A percentile compares a stretch with the other conserved stretches of the same genome.
Evolutionary conservation across 2,113 vertebrate genomes (phyloP).

Genomic region (Trematocara unimaculatum): DNA sequence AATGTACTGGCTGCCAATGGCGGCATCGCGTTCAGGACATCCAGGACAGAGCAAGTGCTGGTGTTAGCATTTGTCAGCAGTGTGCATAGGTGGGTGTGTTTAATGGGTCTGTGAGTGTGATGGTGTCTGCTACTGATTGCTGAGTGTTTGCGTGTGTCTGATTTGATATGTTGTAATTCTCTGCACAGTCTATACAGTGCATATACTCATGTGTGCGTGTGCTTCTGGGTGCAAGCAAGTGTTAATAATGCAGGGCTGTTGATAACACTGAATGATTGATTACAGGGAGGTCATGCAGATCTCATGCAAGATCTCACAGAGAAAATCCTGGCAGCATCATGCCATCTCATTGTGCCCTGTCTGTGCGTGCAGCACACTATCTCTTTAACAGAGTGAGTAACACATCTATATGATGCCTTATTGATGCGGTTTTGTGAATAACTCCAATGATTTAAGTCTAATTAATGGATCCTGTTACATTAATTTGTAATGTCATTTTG

Average conservation of each 20-base stretch:
- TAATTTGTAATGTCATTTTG: neutral
- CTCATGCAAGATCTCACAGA: neutral
- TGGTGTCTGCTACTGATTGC: neutral
- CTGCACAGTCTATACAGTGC: neutral
- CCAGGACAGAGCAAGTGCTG: slow-evolving; percentile 21
- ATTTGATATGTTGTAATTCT: neutral
- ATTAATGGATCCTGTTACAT: neutral
- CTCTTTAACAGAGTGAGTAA: neutral
- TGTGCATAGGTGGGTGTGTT: neutral
- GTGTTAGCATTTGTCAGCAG: slow-evolving; percentile 14
- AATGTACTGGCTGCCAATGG: slow-evolving; percentile 22
- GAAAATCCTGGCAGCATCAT: slow-evolving; percentile 1
- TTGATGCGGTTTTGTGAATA: neutral
- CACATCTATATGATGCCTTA: neutral
- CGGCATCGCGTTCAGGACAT: neutral
- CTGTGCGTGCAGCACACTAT: neutral
- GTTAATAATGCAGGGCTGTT: slow-evolving; percentile 55
- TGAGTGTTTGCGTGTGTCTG: neutral
- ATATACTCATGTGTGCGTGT: neutral
- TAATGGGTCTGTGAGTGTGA: neutral
- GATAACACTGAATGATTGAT: slow-evolving; percentile 69
- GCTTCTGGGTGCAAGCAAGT: neutral
- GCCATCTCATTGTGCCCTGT: neutral
- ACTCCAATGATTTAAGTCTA: neutral
- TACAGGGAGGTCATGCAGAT: slow-evolving; percentile 45